phyloP scores from a whole-genome alignment of 2,888 invertebrate species.

The Cistogaster globosa region DNA sequence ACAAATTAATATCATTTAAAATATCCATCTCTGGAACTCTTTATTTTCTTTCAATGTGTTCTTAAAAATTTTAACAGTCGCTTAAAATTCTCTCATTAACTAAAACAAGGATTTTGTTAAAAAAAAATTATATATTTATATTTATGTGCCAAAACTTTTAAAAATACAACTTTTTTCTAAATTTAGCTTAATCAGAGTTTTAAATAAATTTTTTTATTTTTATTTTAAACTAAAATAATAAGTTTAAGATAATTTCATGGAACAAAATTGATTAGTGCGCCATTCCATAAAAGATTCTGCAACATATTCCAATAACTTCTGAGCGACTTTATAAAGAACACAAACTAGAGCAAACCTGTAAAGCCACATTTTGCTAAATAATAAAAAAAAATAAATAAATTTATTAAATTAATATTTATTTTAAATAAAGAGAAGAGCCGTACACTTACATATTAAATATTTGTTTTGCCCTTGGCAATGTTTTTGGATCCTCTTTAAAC shows the following conservation, averaged over 20 bases:
- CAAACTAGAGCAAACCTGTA: not conserved
- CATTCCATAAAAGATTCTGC: not conserved
- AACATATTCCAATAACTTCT: not conserved
- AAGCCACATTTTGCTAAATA: not conserved
- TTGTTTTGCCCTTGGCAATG: constrained; percentile 69
- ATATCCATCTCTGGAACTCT: no score
- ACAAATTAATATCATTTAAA: no score
- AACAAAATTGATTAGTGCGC: not conserved
- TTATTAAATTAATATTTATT: not conserved
- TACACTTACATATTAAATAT: constrained; percentile 74
- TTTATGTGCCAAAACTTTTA: no score
- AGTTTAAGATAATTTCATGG: not conserved
- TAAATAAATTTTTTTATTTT: no score
- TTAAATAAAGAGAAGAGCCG: not conserved
- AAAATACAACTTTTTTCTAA: no score
- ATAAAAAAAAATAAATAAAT: not conserved
- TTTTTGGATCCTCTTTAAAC: constrained; percentile 73
- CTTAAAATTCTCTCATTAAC: no score
- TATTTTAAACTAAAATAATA: no score
- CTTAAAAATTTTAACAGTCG: no score
- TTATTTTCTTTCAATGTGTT: no score
- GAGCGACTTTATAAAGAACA: not conserved
- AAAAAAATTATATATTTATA: no score
- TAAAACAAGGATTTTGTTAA: no score
- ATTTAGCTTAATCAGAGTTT: no score